Conservation (phyloP, 2,113 vertebrate species). For the Salvelinus alpinus region DNA sequence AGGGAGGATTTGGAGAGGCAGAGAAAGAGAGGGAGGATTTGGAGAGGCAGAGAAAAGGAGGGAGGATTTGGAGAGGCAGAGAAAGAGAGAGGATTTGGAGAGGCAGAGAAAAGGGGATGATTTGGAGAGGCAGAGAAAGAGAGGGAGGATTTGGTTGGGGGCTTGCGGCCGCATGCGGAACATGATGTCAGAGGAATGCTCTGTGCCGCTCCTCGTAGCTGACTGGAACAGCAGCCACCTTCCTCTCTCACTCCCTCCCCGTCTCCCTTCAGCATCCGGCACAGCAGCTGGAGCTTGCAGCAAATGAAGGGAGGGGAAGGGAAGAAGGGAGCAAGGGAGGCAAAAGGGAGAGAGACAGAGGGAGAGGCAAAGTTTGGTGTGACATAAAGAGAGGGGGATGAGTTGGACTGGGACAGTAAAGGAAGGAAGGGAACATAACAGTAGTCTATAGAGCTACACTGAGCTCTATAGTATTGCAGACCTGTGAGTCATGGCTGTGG, state of each 20-base stretch:
- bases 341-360: too few species aligned
- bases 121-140: constrained; percentile 16
- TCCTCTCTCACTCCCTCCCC: neutral
- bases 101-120: constrained; percentile 1
- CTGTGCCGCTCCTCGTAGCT: constrained; percentile 37
- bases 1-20: neutral
- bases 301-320: neutral
- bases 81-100: too few species aligned
- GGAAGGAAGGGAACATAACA: neutral
- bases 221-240: constrained; percentile 13
- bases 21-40: too few species aligned
- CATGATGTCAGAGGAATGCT: constrained; percentile 61
- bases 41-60: neutral
- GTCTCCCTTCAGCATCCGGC: constrained; percentile 31
- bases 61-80: too few species aligned
- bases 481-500: too few species aligned
- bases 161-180: constrained; percentile 32
- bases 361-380: neutral
- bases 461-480: too few species aligned
- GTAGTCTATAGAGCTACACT: neutral
- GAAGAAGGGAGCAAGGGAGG: neutral
- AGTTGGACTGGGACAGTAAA: too few species aligned
- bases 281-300: constrained; percentile 32
- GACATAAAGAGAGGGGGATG: neutral
- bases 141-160: constrained; percentile 41